These are phyloP conservation scores for Tethya wilhelma DNA, from an alignment of 37 sponge, comb jelly and placozoan species.

Conservation along the genomic window DNA sequence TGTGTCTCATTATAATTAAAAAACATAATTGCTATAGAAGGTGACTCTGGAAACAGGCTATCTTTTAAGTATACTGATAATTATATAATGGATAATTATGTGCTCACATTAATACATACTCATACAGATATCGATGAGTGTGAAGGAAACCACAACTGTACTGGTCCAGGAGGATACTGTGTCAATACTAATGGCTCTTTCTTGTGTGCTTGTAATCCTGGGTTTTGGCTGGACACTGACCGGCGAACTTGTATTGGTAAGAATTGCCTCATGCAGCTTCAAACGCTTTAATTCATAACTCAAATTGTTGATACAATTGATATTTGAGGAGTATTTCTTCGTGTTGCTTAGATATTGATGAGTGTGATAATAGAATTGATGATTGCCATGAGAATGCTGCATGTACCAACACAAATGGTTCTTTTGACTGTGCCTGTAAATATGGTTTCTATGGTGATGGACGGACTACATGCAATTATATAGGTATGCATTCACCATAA, in stretches of 20 bases:
- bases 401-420: slow-evolving; percentile 42
- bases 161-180: background rate
- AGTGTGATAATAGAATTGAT: slow-evolving; percentile 9
- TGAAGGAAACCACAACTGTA: too few species aligned
- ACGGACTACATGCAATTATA: background rate
- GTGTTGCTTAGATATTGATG: slow-evolving; percentile 62
- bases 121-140: too few species aligned
- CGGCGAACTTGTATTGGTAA: background rate
- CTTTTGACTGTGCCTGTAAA: slow-evolving; percentile 38
- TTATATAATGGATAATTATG: too few species aligned
- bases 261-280: too few species aligned
- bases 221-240: background rate
- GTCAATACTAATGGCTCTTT: slow-evolving; percentile 10
- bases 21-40: too few species aligned
- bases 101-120: too few species aligned
- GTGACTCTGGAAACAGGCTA: too few species aligned
- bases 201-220: background rate
- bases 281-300: too few species aligned
- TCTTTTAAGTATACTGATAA: too few species aligned
- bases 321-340: too few species aligned
- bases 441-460: slow-evolving; percentile 34
- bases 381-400: slow-evolving; percentile 14
- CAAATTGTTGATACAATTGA: too few species aligned
- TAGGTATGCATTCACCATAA: background rate
- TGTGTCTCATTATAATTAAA: too few species aligned